These are phyloP conservation scores for Pentalonia nigronervosa DNA, from an alignment of 1,140 invertebrate genomes.

Conservation along the genomic window DNA sequence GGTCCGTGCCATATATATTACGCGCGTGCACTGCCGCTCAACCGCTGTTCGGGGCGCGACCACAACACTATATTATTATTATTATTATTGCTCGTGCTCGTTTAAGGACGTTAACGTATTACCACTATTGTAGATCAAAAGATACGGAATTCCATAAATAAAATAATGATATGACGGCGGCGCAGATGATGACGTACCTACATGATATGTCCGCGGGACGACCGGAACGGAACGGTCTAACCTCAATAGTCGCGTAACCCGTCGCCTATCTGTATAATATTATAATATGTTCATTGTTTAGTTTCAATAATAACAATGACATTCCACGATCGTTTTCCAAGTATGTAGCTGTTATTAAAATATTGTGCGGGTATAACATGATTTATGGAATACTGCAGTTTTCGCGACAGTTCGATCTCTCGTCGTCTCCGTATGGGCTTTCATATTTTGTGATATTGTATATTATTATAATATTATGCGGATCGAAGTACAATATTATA, in stretches of 20 bases:
- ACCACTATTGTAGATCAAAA: constrained; percentile 10
- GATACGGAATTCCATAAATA: neutral
- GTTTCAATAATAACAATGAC: too few relatives aligned
- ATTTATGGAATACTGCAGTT: neutral
- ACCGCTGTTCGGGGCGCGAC: neutral
- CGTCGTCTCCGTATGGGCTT: neutral
- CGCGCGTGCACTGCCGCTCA: neutral
- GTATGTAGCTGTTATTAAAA: too few relatives aligned
- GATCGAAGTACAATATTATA: neutral
- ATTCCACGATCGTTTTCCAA: too few relatives aligned
- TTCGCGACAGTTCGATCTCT: neutral
- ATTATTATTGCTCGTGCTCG: neutral
- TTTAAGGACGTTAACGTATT: constrained; percentile 8
- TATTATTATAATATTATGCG: neutral
- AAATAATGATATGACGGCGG: neutral
- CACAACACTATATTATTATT: neutral
- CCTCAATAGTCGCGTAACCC: too few relatives aligned
- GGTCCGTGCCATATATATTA: neutral
- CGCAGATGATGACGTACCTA: neutral
- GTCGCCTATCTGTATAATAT: too few relatives aligned
- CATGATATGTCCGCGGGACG: too few relatives aligned
- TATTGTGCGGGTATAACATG: neutral
- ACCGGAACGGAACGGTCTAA: too few relatives aligned
- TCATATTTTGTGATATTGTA: neutral
- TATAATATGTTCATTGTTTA: too few relatives aligned